Percentiles rank a stretch among this genome's conserved stretches.
These are phyloP conservation scores for Trachelus tabidus DNA, from an alignment of 2,888 invertebrate species.

Conservation along the genomic window DNA sequence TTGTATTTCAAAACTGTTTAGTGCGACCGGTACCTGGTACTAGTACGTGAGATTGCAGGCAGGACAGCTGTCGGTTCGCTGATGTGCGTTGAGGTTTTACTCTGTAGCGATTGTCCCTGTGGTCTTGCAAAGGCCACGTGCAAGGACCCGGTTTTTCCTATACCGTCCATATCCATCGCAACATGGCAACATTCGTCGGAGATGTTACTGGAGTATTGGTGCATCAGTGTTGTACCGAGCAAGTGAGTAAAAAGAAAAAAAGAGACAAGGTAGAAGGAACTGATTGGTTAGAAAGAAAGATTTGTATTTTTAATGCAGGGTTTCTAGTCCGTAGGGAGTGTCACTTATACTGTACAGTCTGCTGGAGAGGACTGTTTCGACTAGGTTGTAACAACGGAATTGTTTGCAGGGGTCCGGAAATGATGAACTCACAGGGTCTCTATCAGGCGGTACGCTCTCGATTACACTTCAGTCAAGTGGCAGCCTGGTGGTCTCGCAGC, in stretches of 20 bases:
- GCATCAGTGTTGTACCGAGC: conserved; percentile 74
- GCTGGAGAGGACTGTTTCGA: background rate
- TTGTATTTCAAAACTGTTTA: conserved; percentile 26
- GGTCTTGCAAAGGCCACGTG: conserved; percentile 56
- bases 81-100: conserved; percentile 83
- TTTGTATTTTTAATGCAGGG: background rate
- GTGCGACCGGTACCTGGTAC: conserved; percentile 60
- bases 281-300: background rate
- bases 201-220: conserved; percentile 86
- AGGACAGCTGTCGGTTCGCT: conserved; percentile 52
- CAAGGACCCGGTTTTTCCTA: conserved; percentile 53
- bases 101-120: conserved; percentile 79
- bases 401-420: conserved; percentile 53
- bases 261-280: background rate
- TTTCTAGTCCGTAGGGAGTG: background rate
- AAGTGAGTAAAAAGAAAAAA: conserved; percentile 64
- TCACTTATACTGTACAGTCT: background rate
- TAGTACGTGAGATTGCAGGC: conserved; percentile 61
- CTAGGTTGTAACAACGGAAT: conserved; percentile 3
- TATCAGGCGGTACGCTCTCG: conserved; percentile 94
- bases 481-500: conserved; percentile 83
- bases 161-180: conserved; percentile 59
- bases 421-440: conserved; percentile 75
- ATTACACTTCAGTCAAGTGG: conserved; percentile 95
- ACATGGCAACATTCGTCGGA: conserved; percentile 67